Percentiles rank a stretch among this genome's conserved stretches.
Conservation (phyloP, 2,888 invertebrate species). For the Epinotia nisella region DNA sequence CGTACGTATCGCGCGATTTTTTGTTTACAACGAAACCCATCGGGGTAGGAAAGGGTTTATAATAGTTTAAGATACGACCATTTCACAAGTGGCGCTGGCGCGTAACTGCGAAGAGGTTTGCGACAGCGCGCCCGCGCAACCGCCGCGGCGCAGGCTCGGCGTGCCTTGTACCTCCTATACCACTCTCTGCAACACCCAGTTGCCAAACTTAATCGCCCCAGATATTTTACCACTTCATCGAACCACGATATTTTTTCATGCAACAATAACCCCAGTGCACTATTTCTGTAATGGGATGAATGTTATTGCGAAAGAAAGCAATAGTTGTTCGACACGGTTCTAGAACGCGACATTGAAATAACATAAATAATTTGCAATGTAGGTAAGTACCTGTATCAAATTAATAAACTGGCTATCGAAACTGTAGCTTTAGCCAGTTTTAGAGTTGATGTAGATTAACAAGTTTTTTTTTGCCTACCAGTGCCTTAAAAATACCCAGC, state of each 20-base stretch:
- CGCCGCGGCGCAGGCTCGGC: slow-evolving; percentile 55
- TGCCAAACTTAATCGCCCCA: slow-evolving; percentile 73
- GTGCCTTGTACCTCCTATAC: slow-evolving; percentile 54
- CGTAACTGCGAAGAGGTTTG: slow-evolving; percentile 73
- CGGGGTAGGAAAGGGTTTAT: slow-evolving; percentile 74
- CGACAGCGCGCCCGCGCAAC: slow-evolving; percentile 58
- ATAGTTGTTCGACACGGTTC: slow-evolving; percentile 55
- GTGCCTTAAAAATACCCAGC: no score
- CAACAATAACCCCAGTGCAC: slow-evolving; percentile 61
- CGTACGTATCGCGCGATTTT: slow-evolving; percentile 66
- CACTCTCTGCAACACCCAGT: slow-evolving; percentile 69
- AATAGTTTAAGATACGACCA: slow-evolving; percentile 82
- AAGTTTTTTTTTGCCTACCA: no score
- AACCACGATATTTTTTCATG: slow-evolving; percentile 56
- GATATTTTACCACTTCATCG: slow-evolving; percentile 67
- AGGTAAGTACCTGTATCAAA: not conserved
- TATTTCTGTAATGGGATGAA: slow-evolving; percentile 66
- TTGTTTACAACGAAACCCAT: slow-evolving; percentile 74
- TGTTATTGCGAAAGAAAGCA: slow-evolving; percentile 60
- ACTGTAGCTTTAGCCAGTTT: no score
- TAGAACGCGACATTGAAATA: slow-evolving; percentile 47
- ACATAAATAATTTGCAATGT: slow-evolving; percentile 23
- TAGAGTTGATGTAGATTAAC: no score
- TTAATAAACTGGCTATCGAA: no score
- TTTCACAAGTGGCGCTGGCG: slow-evolving; percentile 78